These are phyloP conservation scores for Pyrgilauda ruficollis DNA, from an alignment of 2,113 vertebrate genomes.

Conservation along the genomic window DNA sequence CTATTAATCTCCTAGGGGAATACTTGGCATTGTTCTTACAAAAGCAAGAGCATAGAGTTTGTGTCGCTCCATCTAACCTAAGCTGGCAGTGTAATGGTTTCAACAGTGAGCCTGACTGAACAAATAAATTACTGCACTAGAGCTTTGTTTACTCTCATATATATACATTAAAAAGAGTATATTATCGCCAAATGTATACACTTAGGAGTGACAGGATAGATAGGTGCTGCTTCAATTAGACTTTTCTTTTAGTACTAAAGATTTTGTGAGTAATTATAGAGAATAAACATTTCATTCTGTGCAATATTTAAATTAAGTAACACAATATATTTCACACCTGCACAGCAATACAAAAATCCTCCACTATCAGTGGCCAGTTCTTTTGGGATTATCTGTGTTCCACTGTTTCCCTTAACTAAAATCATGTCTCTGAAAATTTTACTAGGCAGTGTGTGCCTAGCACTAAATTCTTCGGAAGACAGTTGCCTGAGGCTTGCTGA, in stretches of 20 bases:
- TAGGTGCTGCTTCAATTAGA: background rate
- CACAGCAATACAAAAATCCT: background rate
- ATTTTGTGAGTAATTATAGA: background rate
- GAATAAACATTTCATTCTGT: background rate
- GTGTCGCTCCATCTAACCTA: background rate
- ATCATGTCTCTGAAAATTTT: background rate
- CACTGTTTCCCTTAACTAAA: background rate
- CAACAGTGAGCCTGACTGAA: background rate
- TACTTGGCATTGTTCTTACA: background rate
- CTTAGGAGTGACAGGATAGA: background rate
- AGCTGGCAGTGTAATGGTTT: background rate
- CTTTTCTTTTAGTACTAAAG: background rate
- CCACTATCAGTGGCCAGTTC: background rate
- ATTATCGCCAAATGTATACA: background rate
- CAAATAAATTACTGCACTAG: background rate
- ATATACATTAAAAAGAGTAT: background rate
- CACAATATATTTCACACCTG: background rate
- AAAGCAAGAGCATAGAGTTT: background rate
- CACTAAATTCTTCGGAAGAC: background rate
- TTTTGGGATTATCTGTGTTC: background rate
- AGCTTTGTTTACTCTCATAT: background rate
- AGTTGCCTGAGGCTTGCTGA: background rate
- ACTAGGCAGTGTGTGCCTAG: background rate
- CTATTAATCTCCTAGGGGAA: background rate
- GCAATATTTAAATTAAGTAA: background rate